Conservation (phyloP, 2,113 vertebrate species). For the Todiramphus chloris region DNA sequence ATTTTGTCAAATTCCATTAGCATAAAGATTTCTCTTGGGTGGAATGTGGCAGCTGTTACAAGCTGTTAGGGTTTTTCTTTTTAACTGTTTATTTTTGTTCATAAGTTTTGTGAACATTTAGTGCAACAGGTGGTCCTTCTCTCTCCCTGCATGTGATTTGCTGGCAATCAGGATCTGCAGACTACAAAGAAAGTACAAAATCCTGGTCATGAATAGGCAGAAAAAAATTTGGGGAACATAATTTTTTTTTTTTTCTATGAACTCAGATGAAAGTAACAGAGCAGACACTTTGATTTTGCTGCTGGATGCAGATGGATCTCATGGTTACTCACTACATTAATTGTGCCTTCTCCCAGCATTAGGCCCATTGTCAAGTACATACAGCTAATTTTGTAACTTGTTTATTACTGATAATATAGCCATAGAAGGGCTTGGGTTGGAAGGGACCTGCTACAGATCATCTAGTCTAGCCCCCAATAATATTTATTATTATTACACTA, state of each 20-base stretch:
- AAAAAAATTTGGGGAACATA: accelerated
- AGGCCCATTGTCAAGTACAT: background rate
- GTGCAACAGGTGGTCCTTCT: conserved; percentile 32
- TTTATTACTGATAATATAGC: background rate
- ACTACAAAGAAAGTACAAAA: background rate
- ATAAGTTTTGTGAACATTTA: conserved; percentile 16
- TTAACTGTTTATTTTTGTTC: conserved; percentile 46
- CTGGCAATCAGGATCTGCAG: background rate
- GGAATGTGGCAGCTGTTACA: conserved; percentile 61
- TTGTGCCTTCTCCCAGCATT: background rate
- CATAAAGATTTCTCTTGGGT: conserved; percentile 28
- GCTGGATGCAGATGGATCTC: background rate
- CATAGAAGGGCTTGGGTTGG: background rate
- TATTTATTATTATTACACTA: no score
- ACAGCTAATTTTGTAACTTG: background rate
- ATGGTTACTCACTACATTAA: background rate
- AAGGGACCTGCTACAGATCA: background rate
- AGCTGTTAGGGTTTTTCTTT: conserved; percentile 15
- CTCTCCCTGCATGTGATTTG: background rate
- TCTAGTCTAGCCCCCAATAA: no score
- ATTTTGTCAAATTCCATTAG: background rate
- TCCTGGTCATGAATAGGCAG: background rate
- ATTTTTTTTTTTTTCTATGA: background rate
- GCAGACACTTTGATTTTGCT: background rate
- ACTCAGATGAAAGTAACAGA: background rate